Conservation (phyloP, 1,140 invertebrate species). For the Heliothis virescens region DNA sequence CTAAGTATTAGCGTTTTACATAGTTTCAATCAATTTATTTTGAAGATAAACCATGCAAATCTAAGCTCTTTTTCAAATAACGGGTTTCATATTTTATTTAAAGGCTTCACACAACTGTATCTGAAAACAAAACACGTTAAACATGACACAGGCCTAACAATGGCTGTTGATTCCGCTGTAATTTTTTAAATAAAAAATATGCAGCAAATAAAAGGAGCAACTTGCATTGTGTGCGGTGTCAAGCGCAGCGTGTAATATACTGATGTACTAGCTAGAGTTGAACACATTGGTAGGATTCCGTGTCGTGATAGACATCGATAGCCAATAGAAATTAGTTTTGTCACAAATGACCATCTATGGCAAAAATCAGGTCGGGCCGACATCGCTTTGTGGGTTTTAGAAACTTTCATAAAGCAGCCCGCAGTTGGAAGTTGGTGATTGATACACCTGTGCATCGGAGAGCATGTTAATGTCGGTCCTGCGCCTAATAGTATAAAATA, state of each 20-base stretch:
- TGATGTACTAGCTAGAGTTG: constrained; percentile 36
- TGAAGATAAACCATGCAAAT: no score
- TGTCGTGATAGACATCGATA: constrained; percentile 14
- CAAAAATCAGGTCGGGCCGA: no score
- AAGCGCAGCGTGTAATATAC: constrained; percentile 48
- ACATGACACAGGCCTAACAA: constrained; percentile 28
- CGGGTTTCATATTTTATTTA: no score
- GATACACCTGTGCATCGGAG: no score
- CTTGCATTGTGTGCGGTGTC: constrained; percentile 46
- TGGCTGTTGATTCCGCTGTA: constrained; percentile 31
- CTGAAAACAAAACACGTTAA: constrained; percentile 12
- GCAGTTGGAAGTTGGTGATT: no score
- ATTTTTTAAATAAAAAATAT: constrained; percentile 43
- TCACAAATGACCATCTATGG: neutral
- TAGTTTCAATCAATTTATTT: no score
- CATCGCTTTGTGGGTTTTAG: no score
- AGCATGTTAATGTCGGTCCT: no score
- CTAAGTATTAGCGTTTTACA: no score
- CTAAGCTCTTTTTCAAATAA: no score
- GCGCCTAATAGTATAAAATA: no score
- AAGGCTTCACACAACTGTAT: constrained; percentile 5
- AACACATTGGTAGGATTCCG: neutral
- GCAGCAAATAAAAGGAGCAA: constrained; percentile 30
- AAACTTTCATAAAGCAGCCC: no score
- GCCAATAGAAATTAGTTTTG: neutral